Conservation (phyloP, 2,113 vertebrate species). For the Charadrius vociferus region DNA sequence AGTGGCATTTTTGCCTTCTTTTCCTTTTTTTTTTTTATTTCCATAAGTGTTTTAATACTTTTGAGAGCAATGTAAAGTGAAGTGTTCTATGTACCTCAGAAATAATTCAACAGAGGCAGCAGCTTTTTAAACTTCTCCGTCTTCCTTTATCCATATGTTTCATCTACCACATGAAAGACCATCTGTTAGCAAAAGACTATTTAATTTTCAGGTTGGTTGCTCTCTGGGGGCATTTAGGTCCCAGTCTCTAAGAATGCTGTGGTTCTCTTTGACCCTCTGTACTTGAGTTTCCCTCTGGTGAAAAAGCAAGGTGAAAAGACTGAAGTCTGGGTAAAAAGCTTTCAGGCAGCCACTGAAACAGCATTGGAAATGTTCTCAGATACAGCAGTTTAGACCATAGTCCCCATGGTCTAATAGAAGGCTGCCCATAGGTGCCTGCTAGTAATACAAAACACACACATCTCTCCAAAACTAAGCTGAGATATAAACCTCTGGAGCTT, state of each 20-base stretch:
- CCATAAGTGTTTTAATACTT: not conserved
- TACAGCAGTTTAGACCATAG: not conserved
- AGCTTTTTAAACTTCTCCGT: not conserved
- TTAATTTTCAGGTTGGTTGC: not conserved
- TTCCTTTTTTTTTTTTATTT: not conserved
- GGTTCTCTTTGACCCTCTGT: not conserved
- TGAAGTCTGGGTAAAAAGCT: not conserved
- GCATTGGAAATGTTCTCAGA: not conserved
- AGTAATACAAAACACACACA: not conserved
- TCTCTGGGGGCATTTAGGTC: not conserved
- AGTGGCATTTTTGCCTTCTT: not conserved
- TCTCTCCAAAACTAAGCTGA: not conserved
- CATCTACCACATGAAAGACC: not conserved
- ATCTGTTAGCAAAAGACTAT: not conserved
- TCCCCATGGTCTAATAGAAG: not conserved
- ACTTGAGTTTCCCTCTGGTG: not conserved
- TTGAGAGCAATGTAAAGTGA: not conserved
- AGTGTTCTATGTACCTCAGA: not conserved
- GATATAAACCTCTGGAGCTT: not conserved
- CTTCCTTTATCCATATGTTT: not conserved
- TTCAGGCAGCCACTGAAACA: not conserved
- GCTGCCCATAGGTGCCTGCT: not conserved
- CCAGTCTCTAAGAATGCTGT: not conserved
- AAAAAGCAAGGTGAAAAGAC: not conserved
- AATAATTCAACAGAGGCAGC: not conserved